Evolutionary conservation across 2,113 vertebrate species (phyloP), one percentile per base, ranked within the genome.

Genomic region (Phaethon lepturus): DNA sequence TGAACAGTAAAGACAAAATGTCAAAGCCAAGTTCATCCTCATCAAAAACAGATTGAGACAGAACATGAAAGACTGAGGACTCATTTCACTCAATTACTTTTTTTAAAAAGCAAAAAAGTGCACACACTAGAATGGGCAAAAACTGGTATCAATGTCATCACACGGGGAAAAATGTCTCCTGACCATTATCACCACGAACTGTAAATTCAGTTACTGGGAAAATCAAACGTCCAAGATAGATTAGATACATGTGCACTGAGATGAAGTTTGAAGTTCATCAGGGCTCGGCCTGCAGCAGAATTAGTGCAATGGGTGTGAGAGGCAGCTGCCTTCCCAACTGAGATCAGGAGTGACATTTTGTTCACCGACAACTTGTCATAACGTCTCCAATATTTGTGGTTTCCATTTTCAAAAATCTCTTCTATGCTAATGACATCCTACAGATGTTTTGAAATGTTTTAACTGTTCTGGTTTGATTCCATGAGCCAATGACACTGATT

Each of bases 391-490:
- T 86, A 71, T 44, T 45, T 50, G 80, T 75, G 93, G 93, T 64
- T 59, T 66, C 52, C 45, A 44, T 33, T 66, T 79, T 35, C 68
- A 84, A 13, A 67, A 81, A 86, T 20, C 53, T 88, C 55, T 97
- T 74, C 45, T 90, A 45, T 49, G 71, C 49, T 95, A 88, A 94
- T 85, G 31, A 77, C 74, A 86, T 81, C 74, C 86, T 92, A 86
- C 93, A 80, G 91, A 88, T 91, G 67, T 94, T 96, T 67, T 97
- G 85, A 96, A 96, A 69, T 66, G n/a, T 50, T 94, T 79, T 59
- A 84, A 63, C 72, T 86, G 17, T 5, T 85, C 79, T 68, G 45
- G 18, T 60, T 89, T 76, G 66, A 90, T 82, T 94, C 71, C 72
- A 33, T 68, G 35, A 95, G 88, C 25, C 59, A 44, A 4, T 8